These are phyloP conservation scores for Hypotaenidia philippensis DNA, from an alignment of 2,797 vertebrate genomes.

Conservation along the genomic window DNA sequence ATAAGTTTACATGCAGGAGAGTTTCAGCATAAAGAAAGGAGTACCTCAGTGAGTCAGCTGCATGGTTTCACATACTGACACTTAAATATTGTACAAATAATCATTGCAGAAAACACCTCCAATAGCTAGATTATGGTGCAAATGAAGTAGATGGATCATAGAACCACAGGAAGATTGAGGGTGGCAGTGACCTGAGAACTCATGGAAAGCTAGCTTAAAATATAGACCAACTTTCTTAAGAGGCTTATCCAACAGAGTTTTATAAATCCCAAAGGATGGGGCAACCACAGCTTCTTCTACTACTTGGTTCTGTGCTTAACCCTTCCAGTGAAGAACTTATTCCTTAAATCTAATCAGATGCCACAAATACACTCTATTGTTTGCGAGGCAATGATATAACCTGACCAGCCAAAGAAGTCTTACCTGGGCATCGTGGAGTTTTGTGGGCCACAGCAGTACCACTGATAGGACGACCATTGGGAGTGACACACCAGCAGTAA, in stretches of 20 bases:
- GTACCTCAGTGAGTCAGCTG: background rate
- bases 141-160: background rate
- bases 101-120: background rate
- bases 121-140: background rate
- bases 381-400: background rate
- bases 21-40: background rate
- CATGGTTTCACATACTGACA: background rate
- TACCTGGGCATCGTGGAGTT: constrained; percentile 95
- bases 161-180: background rate
- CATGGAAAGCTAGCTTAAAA: background rate
- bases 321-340: background rate
- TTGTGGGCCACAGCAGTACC: constrained; percentile 97
- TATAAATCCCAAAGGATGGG: background rate
- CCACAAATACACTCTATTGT: background rate
- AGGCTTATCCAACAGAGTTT: background rate
- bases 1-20: background rate
- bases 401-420: background rate
- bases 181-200: background rate
- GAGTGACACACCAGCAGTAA: constrained; percentile 97
- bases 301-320: background rate
- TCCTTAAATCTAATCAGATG: background rate
- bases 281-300: background rate
- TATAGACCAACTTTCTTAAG: background rate
- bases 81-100: background rate
- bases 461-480: constrained; percentile 93